Evolutionary conservation across 2,888 invertebrate genomes (phyloP), one percentile per base, ranked within the genome.

Genomic region (Oscheius sp.): DNA sequence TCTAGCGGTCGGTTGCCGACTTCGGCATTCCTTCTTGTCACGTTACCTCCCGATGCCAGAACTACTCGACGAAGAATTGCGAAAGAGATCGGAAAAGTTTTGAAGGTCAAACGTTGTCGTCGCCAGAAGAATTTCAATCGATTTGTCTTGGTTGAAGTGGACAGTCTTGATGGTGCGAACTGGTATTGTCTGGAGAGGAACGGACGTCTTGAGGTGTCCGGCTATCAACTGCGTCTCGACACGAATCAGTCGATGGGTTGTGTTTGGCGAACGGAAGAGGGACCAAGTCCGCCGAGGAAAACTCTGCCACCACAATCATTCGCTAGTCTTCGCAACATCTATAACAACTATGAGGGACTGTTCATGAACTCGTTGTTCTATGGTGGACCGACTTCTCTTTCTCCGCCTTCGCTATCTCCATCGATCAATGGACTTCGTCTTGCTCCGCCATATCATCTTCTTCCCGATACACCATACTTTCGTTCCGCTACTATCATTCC

Each of bases 391-490:
- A n/a, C 50, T 14, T n/a, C 41, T 2, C 41, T 50, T 12, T 30
- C 50, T 8, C 50, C 24, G 26, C 50, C 50, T 2, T 14, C 14
- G 14, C n/a, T 50, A 2, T 30, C n/a, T 26, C 47, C 47, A 12
- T 26, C 26, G 2, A 33, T 36, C n/a, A 20, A 17, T 1, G 54
- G 54, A 8, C 57, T 67, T 14, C 20, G 49, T 22, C 68, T 74
- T 5, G 64, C 76, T 9, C 73, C 73, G 22, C 73, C 76, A 6
- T 76, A 74, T 47, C 70, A 76, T 41, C 59, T 65, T 44, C 68
- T 76, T 17, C 76, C 76, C 50, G 65, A 76, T 62, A 76, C 76
- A n/a, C 71, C 74, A 5, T 76, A 63, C 61, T 76, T 76, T 32
- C 74, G 76, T n/a, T 66, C 47, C 1, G 69, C 76, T 2, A 56